Evolutionary conservation across 2,888 invertebrate genomes (phyloP).

Genomic region (Apotomis betuletana): DNA sequence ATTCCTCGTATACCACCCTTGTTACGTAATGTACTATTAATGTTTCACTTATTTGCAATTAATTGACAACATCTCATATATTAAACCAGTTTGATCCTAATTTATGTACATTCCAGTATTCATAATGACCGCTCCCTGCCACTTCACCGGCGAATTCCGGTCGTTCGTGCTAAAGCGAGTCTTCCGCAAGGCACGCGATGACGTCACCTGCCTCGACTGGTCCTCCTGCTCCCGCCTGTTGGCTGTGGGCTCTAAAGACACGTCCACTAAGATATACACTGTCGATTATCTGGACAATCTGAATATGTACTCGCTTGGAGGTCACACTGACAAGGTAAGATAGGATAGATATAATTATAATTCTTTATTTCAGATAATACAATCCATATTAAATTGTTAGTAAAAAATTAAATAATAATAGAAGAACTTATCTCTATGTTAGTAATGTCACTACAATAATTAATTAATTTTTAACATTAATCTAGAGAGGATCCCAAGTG

Average conservation of each 20-base stretch:
- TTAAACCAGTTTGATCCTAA: no score
- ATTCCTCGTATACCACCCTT: no score
- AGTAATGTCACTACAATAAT: no score
- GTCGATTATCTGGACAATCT: slow-evolving; percentile 90
- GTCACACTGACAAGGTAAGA: slow-evolving; percentile 89
- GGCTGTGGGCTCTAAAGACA: slow-evolving; percentile 96
- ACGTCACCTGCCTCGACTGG: slow-evolving; percentile 95
- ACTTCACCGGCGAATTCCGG: slow-evolving; percentile 91
- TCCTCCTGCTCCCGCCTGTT: slow-evolving; percentile 94
- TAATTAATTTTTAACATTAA: no score
- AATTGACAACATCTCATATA: no score
- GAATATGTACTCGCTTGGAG: slow-evolving; percentile 89
- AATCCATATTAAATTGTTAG: no score
- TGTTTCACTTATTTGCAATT: neutral
- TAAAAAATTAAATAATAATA: no score
- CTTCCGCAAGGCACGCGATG: slow-evolving; percentile 92
- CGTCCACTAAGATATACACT: slow-evolving; percentile 92
- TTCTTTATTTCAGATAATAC: no score
- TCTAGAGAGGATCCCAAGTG: no score
- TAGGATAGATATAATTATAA: no score
- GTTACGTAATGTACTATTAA: no score
- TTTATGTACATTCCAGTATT: slow-evolving; percentile 83
- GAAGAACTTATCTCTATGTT: no score
- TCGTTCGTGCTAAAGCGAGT: slow-evolving; percentile 93
- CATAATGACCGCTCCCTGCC: slow-evolving; percentile 93